Percentiles rank a stretch among this genome's conserved stretches.
These are phyloP conservation scores for Sinopyrophorus schimmeli DNA, from an alignment of 2,888 invertebrate species.

Conservation along the genomic window DNA sequence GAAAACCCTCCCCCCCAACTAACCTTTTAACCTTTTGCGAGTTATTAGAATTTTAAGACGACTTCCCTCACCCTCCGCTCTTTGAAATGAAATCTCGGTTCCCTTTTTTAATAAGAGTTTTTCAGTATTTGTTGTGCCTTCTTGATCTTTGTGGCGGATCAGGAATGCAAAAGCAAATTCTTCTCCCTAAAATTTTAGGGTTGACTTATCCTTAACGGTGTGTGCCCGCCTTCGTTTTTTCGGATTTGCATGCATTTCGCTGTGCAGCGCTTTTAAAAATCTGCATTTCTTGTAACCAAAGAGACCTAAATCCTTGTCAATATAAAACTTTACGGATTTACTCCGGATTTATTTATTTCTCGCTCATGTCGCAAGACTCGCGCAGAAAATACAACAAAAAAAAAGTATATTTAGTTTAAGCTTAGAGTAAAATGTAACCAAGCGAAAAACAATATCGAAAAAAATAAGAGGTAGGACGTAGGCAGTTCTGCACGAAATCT, in stretches of 20 bases:
- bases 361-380: background rate
- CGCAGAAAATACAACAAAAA: background rate
- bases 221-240: slow-evolving; percentile 5
- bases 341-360: slow-evolving; percentile 13
- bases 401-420: background rate
- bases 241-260: slow-evolving; percentile 26
- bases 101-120: slow-evolving; percentile 3
- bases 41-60: slow-evolving; percentile 3
- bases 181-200: no score
- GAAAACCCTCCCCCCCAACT: no score
- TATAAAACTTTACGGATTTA: slow-evolving; percentile 2
- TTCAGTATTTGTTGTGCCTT: slow-evolving; percentile 8
- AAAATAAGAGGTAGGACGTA: slow-evolving; percentile 1
- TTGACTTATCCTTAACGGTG: no score
- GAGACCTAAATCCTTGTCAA: slow-evolving; percentile 6
- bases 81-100: background rate
- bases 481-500: slow-evolving; percentile 3
- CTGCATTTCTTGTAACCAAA: slow-evolving; percentile 14
- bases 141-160: slow-evolving; percentile 1
- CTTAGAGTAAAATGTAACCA: background rate
- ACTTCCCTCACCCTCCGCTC: background rate
- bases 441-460: background rate
- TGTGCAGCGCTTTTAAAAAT: slow-evolving; percentile 25
- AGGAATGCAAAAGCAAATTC: slow-evolving; percentile 1
- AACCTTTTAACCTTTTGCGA: no score